A percentile compares a stretch with the other conserved stretches of the same genome.
Evolutionary conservation across 2,888 invertebrate species (phyloP).

Genomic region (Micoletzkya japonica): DNA sequence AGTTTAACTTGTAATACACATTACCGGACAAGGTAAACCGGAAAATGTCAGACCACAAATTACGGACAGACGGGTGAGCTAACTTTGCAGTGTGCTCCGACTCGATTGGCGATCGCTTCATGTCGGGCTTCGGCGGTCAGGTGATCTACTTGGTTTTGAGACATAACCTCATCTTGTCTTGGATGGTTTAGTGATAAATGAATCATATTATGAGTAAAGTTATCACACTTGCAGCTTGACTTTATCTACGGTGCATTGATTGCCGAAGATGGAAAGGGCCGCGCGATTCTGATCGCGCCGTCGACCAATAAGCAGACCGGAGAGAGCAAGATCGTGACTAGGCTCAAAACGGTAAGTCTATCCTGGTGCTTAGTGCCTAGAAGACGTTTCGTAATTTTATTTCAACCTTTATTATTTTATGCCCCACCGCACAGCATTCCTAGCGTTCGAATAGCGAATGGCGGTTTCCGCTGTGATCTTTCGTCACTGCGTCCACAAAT

Average conservation of each 20-base stretch:
- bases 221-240: slow-evolving; percentile 72
- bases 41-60: neutral
- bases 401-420: too few relatives aligned
- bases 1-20: slow-evolving; percentile 87
- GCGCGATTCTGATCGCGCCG: slow-evolving; percentile 82
- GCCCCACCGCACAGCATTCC: too few relatives aligned
- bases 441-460: too few relatives aligned
- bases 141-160: slow-evolving; percentile 65
- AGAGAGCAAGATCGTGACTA: slow-evolving; percentile 81
- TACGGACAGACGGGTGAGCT: neutral
- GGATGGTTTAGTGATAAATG: neutral
- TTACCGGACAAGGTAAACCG: slow-evolving; percentile 79
- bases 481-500: too few relatives aligned
- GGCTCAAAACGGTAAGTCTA: neutral
- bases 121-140: slow-evolving; percentile 87
- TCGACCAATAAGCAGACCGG: slow-evolving; percentile 78
- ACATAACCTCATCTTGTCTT: neutral
- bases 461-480: too few relatives aligned
- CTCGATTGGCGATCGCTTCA: slow-evolving; percentile 81
- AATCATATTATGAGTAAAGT: neutral
- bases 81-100: slow-evolving; percentile 76
- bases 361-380: too few relatives aligned
- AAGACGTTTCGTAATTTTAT: too few relatives aligned
- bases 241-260: slow-evolving; percentile 89
- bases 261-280: slow-evolving; percentile 81